Evolutionary conservation across 2,113 vertebrate species (phyloP).

Genomic region (Meriones unguiculatus): DNA sequence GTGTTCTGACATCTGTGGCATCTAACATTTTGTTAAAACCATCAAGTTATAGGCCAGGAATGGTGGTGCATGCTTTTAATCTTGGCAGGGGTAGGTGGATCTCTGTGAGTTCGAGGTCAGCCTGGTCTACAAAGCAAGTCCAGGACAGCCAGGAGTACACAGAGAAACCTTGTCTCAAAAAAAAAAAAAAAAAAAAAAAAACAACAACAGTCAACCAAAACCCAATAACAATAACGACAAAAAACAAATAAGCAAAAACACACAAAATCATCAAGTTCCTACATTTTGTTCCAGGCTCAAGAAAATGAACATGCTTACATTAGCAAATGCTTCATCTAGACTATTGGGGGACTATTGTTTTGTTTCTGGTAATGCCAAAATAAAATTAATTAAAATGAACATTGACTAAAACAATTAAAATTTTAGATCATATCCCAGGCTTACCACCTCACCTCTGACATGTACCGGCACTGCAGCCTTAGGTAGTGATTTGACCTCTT

Average conservation of each 20-base stretch:
- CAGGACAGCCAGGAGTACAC: too few species aligned
- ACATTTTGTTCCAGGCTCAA: neutral
- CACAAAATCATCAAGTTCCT: neutral
- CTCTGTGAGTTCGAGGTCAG: too few species aligned
- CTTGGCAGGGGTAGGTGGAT: too few species aligned
- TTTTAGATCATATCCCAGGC: neutral
- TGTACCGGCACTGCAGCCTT: neutral
- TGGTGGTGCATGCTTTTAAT: too few species aligned
- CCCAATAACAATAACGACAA: too few species aligned
- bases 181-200: too few species aligned
- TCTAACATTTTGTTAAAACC: neutral
- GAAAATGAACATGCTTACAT: constrained; percentile 9
- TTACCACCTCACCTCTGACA: neutral
- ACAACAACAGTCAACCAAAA: too few species aligned
- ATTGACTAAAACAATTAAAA: neutral
- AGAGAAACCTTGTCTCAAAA: too few species aligned
- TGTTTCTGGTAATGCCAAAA: neutral
- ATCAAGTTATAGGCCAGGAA: neutral
- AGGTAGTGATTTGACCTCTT: neutral
- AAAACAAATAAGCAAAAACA: too few species aligned
- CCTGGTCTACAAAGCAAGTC: too few species aligned
- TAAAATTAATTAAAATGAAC: neutral
- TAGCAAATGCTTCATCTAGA: constrained; percentile 39
- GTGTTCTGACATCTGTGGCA: neutral
- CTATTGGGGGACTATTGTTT: neutral